Percentiles rank a stretch among this genome's conserved stretches.
phyloP scores from a whole-genome alignment of 2,888 invertebrate genomes.

The Folsomia candida region DNA sequence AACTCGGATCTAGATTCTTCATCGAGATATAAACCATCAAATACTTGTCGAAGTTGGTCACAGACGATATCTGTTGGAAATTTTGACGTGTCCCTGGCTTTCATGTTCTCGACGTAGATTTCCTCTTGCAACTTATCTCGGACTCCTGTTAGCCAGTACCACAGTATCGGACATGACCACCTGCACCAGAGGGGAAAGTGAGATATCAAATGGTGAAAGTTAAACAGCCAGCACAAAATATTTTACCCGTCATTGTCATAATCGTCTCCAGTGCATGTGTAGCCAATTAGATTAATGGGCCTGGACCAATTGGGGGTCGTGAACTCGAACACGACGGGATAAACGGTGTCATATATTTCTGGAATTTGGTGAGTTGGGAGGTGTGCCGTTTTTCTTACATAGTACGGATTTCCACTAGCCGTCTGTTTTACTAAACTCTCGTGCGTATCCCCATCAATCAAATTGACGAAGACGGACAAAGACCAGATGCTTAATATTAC shows the following conservation, averaged over 20 bases:
- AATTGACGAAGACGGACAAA: no score
- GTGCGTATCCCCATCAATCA: background rate
- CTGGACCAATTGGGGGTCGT: background rate
- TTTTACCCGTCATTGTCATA: slow-evolving; percentile 1
- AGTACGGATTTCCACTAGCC: background rate
- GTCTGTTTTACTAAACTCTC: background rate
- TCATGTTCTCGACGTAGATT: background rate
- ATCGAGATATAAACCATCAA: background rate
- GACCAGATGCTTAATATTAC: no score
- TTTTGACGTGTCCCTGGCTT: background rate
- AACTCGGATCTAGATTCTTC: background rate
- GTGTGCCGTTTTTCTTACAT: background rate
- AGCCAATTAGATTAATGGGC: slow-evolving; percentile 4
- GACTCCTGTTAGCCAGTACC: background rate
- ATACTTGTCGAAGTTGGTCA: background rate
- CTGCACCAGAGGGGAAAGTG: no score
- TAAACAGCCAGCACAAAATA: background rate
- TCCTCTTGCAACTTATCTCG: background rate
- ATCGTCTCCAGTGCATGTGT: slow-evolving; percentile 9
- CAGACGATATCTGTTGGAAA: background rate
- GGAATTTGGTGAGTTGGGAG: no score
- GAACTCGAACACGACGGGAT: background rate
- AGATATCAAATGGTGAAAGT: background rate
- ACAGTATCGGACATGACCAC: background rate
- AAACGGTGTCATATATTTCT: background rate